These are phyloP conservation scores for Euphonia xanthogaster DNA, from an alignment of 2,797 vertebrate genomes.

Conservation along the genomic window DNA sequence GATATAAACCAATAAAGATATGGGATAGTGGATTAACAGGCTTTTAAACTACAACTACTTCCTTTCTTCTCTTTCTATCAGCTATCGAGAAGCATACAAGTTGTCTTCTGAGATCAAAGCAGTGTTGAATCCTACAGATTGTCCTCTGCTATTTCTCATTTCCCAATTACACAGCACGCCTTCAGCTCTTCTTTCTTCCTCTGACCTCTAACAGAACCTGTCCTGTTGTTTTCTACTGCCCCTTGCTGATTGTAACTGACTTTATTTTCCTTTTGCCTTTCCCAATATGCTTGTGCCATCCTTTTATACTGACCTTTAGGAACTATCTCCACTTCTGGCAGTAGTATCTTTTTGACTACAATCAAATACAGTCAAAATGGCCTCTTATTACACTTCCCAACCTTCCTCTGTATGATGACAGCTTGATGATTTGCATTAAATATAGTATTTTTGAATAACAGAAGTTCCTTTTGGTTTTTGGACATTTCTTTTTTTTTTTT, in stretches of 20 bases:
- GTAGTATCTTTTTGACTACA: not conserved
- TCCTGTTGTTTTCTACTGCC: not conserved
- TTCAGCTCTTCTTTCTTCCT: not conserved
- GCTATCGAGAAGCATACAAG: not conserved
- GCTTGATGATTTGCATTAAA: not conserved
- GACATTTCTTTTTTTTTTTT: not conserved
- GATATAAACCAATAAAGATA: not conserved
- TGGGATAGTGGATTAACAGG: not conserved
- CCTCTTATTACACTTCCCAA: not conserved
- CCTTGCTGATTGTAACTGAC: not conserved
- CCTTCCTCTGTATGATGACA: not conserved
- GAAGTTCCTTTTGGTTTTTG: not conserved
- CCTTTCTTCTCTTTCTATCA: not conserved
- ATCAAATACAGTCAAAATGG: not conserved
- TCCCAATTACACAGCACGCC: not conserved
- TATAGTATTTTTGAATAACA: not conserved
- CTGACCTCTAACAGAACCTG: not conserved
- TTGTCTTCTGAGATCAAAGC: not conserved
- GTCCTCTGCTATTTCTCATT: not conserved
- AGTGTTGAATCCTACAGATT: not conserved
- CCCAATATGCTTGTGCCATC: not conserved
- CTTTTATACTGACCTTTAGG: not conserved
- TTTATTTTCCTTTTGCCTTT: not conserved
- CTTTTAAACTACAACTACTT: not conserved
- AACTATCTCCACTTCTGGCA: not conserved